These are phyloP conservation scores for Drosophila oshimai DNA, from an alignment of 1,140 invertebrate genomes.

Conservation along the genomic window DNA sequence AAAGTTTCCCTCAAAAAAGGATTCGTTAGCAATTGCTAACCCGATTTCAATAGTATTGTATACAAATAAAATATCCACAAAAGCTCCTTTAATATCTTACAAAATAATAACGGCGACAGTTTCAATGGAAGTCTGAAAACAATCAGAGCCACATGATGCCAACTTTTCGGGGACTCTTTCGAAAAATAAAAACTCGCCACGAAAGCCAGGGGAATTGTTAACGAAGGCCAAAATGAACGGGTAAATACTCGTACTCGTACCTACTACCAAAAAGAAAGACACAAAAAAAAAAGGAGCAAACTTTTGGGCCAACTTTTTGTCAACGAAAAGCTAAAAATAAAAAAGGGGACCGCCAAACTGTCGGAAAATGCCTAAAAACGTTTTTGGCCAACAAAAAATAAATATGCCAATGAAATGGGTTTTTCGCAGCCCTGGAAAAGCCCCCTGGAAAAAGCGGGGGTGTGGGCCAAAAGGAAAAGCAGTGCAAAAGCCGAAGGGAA, in stretches of 20 bases:
- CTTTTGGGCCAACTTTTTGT: constrained; percentile 52
- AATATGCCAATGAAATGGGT: constrained; percentile 65
- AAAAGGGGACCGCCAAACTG: not conserved
- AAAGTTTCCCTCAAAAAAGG: too few relatives aligned
- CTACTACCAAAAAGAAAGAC: constrained; percentile 13
- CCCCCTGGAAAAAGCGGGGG: not conserved
- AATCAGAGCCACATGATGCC: constrained; percentile 52
- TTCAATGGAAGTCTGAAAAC: constrained; percentile 7
- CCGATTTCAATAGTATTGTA: not conserved
- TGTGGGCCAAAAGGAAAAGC: not conserved
- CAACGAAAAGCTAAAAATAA: constrained; percentile 4
- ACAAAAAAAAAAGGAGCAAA: constrained; percentile 33
- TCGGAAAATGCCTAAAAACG: constrained; percentile 61
- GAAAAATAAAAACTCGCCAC: not conserved
- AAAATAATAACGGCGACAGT: not conserved
- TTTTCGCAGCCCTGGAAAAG: not conserved
- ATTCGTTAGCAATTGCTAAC: not conserved
- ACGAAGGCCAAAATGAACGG: constrained; percentile 27
- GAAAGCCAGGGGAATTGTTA: constrained; percentile 27
- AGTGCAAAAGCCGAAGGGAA: not conserved
- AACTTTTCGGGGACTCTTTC: not conserved
- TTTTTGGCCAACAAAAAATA: constrained; percentile 48
- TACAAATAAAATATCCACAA: not conserved
- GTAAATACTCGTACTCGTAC: too few relatives aligned
- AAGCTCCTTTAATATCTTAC: not conserved